phyloP scores from a whole-genome alignment of 2,888 invertebrate species.

The Luperina testacea region DNA sequence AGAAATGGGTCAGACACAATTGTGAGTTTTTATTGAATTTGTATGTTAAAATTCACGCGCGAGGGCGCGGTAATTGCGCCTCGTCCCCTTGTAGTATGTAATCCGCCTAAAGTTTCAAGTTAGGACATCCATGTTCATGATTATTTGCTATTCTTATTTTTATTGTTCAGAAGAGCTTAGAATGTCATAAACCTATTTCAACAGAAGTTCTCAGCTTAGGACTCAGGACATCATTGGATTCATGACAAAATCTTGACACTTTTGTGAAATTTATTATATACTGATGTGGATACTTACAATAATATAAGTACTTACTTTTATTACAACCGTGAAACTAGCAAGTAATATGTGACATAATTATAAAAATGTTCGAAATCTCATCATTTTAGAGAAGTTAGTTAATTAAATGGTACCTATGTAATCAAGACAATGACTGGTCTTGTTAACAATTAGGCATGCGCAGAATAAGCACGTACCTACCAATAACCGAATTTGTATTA shows the following conservation, averaged over 20 bases:
- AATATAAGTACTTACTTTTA: not conserved
- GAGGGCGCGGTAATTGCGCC: no score
- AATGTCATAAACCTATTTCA: not conserved
- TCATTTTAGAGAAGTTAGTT: not conserved
- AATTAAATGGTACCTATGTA: not conserved
- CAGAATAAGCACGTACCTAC: not conserved
- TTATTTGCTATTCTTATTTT: not conserved
- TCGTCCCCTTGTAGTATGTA: no score
- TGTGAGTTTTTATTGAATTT: no score
- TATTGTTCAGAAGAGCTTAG: not conserved
- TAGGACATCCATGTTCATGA: not conserved
- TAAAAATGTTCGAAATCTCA: not conserved
- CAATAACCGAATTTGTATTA: not conserved
- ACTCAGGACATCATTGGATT: slow-evolving; percentile 5
- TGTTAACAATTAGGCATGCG: not conserved
- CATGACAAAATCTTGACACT: not conserved
- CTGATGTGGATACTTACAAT: no score
- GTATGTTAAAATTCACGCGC: no score
- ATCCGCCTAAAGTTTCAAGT: not conserved
- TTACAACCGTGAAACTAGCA: not conserved
- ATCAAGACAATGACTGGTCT: slow-evolving; percentile 2
- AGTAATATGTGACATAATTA: not conserved
- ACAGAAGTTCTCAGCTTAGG: not conserved
- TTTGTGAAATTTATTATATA: not conserved
- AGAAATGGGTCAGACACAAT: not conserved